A percentile compares a stretch with the other conserved stretches of the same genome.
phyloP scores from a whole-genome alignment of 2,888 invertebrate species.

The Kryphioiulus occultus region DNA sequence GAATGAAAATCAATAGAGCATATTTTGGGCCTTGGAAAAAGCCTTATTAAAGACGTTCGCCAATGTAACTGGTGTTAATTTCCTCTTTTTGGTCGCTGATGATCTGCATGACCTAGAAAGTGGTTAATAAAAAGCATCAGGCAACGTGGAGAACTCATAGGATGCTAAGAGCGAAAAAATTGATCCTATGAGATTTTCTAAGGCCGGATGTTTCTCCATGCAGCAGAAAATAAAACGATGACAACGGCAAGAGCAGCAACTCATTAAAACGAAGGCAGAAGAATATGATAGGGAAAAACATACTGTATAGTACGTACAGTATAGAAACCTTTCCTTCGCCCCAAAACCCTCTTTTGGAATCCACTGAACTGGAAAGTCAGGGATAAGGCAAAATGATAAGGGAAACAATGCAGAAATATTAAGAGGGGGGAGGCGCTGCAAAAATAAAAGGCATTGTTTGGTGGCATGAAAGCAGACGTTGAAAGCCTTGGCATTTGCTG shows the following conservation, averaged over 20 bases:
- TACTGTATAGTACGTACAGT: no score
- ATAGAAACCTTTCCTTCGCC: background rate
- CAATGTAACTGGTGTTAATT: constrained; percentile 16
- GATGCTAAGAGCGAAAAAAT: background rate
- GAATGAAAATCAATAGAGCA: background rate
- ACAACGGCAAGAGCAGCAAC: constrained; percentile 27
- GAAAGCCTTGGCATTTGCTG: background rate
- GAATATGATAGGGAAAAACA: constrained; percentile 33
- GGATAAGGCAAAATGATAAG: constrained; percentile 36
- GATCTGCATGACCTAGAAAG: background rate
- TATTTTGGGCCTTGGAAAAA: background rate
- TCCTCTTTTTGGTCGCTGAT: background rate
- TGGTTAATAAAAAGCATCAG: background rate
- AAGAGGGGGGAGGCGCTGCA: background rate
- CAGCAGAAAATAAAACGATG: background rate
- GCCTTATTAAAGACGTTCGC: background rate
- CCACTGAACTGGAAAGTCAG: constrained; percentile 36
- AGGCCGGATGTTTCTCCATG: background rate
- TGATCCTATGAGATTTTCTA: background rate
- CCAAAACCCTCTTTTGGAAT: background rate
- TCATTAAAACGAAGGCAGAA: background rate
- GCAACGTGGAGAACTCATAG: background rate
- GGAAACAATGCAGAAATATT: constrained; percentile 29
- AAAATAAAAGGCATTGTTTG: background rate
- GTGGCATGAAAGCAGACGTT: background rate